These are phyloP conservation scores for Drosophila saltans DNA, from an alignment of 1,140 invertebrate genomes.

Conservation along the genomic window DNA sequence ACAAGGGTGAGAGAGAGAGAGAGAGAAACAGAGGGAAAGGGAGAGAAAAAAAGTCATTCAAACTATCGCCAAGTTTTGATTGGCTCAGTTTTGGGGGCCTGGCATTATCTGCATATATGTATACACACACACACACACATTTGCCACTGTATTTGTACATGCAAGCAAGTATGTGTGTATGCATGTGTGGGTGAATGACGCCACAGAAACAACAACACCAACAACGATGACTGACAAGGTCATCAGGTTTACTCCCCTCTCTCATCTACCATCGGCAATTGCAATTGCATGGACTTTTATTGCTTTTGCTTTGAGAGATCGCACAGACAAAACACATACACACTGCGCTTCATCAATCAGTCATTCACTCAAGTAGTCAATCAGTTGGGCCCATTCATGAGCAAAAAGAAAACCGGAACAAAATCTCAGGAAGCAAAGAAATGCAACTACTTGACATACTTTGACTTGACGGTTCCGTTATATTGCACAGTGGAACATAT, in stretches of 20 bases:
- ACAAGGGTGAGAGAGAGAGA: neutral
- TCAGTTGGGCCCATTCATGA: constrained; percentile 2
- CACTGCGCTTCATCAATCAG: constrained; percentile 31
- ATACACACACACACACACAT: constrained; percentile 5
- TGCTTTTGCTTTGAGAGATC: neutral
- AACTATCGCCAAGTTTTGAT: constrained; percentile 48
- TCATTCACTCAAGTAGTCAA: constrained; percentile 19
- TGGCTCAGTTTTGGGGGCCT: constrained; percentile 67
- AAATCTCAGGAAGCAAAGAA: constrained; percentile 8
- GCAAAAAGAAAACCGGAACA: constrained; percentile 2
- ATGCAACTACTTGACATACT: constrained; percentile 24
- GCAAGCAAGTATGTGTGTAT: neutral
- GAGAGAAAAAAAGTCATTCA: constrained; percentile 1
- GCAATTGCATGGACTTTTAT: constrained; percentile 16
- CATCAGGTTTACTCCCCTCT: neutral
- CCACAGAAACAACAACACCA: constrained; percentile 4
- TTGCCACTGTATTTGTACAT: neutral
- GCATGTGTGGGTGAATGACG: constrained; percentile 20
- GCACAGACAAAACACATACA: neutral
- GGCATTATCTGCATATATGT: constrained; percentile 22
- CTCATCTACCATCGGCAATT: neutral
- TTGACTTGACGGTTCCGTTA: neutral
- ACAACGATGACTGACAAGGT: constrained; percentile 12
- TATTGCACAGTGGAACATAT: neutral
- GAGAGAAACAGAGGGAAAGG: neutral